Evolutionary conservation across 2,888 invertebrate genomes (phyloP).

Genomic region (Fissipunctia ypsillon): DNA sequence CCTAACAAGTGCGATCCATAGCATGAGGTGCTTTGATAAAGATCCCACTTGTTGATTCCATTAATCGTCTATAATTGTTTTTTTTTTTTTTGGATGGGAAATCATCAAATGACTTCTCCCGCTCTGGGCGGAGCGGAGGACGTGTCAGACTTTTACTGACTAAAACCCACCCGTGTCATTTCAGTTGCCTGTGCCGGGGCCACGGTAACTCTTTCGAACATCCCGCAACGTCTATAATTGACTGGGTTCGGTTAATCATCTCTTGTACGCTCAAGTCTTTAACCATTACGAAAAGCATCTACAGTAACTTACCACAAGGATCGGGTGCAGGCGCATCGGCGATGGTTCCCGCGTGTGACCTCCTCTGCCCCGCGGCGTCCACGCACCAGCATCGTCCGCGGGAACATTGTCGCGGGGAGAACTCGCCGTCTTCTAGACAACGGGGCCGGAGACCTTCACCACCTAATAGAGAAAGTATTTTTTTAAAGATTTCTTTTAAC

Average conservation of each 20-base stretch:
- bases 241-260: not conserved
- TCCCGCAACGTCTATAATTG: no score
- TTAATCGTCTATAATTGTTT: no score
- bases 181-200: no score
- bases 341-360: conserved; percentile 69
- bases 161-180: no score
- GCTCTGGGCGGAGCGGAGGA: no score
- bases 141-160: no score
- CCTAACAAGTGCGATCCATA: not conserved
- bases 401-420: conserved; percentile 94
- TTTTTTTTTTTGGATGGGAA: no score
- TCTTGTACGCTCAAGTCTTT: not conserved
- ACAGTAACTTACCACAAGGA: conserved; percentile 77
- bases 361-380: conserved; percentile 92
- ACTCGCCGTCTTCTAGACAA: conserved; percentile 93
- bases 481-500: not conserved
- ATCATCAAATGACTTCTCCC: no score
- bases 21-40: not conserved
- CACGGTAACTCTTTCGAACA: no score
- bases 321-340: conserved; percentile 74
- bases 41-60: no score
- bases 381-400: conserved; percentile 95
- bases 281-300: not conserved
- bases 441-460: conserved; percentile 90
- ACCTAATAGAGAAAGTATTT: conserved; percentile 65